These are phyloP conservation scores for Platichthys flesus DNA, from an alignment of 2,113 vertebrate species.

Conservation along the genomic window DNA sequence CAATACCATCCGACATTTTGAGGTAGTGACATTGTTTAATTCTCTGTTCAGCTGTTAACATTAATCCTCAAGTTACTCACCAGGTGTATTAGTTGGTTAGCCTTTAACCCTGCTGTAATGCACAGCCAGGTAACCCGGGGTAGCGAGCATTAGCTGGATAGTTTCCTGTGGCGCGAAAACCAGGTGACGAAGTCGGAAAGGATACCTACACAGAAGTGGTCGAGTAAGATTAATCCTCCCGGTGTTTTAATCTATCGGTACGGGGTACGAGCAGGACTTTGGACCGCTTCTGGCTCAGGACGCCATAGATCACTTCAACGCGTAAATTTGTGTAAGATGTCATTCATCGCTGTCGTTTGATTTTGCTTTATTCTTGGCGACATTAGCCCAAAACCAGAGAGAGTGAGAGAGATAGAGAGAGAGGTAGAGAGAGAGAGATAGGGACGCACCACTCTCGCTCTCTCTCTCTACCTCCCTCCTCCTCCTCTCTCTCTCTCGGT, in stretches of 20 bases:
- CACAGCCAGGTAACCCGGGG: background rate
- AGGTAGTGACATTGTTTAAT: background rate
- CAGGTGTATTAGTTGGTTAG: background rate
- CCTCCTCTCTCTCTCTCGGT: constrained; percentile 32
- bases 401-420: too few species aligned
- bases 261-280: background rate
- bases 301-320: background rate
- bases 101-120: background rate
- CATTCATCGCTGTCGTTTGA: background rate
- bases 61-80: background rate
- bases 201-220: background rate
- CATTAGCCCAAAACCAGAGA: background rate
- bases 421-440: background rate
- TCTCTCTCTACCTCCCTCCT: background rate
- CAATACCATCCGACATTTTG: background rate
- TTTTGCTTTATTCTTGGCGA: background rate
- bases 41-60: background rate
- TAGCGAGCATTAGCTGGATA: background rate
- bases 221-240: background rate
- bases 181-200: background rate
- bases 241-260: background rate
- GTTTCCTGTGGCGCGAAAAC: background rate
- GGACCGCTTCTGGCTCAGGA: background rate
- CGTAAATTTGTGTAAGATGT: background rate
- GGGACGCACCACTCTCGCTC: background rate